phyloP scores from a whole-genome alignment of 2,113 vertebrate genomes.

The Muscicapa adusta region DNA sequence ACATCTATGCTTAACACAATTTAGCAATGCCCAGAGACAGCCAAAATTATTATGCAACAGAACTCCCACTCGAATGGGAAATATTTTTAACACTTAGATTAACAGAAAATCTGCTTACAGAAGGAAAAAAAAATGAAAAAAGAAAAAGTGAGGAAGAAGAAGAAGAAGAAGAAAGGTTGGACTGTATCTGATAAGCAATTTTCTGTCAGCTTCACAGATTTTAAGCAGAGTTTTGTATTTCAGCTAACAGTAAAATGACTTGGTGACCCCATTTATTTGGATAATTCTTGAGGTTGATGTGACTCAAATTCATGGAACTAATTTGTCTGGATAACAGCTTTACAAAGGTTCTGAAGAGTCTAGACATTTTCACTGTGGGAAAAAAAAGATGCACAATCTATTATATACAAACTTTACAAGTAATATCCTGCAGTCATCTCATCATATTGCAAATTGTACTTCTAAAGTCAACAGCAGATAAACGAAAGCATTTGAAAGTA shows the following conservation, averaged over 20 bases:
- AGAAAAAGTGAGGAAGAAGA: no score
- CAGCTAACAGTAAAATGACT: constrained; percentile 38
- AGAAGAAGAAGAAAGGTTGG: not conserved
- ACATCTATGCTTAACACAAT: not conserved
- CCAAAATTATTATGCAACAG: not conserved
- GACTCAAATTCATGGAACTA: constrained; percentile 69
- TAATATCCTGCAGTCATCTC: constrained; percentile 22
- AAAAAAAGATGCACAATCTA: constrained; percentile 19
- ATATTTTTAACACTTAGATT: not conserved
- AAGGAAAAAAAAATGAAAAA: not conserved
- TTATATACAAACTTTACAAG: constrained; percentile 33
- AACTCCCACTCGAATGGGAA: not conserved
- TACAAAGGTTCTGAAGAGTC: constrained; percentile 64
- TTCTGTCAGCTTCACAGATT: not conserved
- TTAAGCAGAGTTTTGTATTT: not conserved
- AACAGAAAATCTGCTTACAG: not conserved
- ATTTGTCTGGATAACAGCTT: constrained; percentile 73
- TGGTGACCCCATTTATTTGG: constrained; percentile 48
- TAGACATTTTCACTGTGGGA: constrained; percentile 70
- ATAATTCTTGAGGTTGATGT: constrained; percentile 61
- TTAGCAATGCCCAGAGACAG: not conserved
- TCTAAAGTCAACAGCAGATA: constrained; percentile 42
- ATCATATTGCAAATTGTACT: not conserved
- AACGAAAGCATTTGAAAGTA: not conserved
- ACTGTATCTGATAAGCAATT: not conserved